Evolutionary conservation across 2,888 invertebrate species (phyloP).

Genomic region (Homarus gammarus): DNA sequence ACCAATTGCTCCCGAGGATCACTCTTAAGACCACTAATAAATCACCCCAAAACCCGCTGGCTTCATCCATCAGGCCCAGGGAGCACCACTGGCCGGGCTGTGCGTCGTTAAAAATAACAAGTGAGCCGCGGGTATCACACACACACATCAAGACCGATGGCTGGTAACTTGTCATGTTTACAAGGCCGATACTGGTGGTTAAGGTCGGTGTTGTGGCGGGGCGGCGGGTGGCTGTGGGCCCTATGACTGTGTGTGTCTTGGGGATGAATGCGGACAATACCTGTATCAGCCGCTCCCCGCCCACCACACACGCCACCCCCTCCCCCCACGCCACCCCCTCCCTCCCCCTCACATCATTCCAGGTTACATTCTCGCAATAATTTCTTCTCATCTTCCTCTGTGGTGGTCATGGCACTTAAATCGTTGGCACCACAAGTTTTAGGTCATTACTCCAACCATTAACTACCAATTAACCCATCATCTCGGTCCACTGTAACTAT

Average conservation of each 20-base stretch:
- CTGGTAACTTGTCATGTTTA: conserved; percentile 36
- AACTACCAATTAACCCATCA: too few species aligned
- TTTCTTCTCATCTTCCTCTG: too few species aligned
- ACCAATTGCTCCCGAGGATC: not conserved
- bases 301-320: not conserved
- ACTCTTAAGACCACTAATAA: too few species aligned
- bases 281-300: not conserved
- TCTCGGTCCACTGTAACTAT: too few species aligned
- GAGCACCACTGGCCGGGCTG: too few species aligned
- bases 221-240: not conserved
- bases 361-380: too few species aligned
- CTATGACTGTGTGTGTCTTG: not conserved
- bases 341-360: too few species aligned
- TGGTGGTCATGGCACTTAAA: too few species aligned
- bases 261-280: not conserved
- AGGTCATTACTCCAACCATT: too few species aligned
- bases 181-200: conserved; percentile 2
- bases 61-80: too few species aligned
- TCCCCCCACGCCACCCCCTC: not conserved
- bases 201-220: conserved; percentile 14
- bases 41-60: too few species aligned
- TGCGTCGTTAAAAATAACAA: not conserved
- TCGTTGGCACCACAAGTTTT: too few species aligned
- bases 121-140: not conserved
- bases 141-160: not conserved